phyloP scores from a whole-genome alignment of 1,140 invertebrate species.

The Bombus balteatus region DNA sequence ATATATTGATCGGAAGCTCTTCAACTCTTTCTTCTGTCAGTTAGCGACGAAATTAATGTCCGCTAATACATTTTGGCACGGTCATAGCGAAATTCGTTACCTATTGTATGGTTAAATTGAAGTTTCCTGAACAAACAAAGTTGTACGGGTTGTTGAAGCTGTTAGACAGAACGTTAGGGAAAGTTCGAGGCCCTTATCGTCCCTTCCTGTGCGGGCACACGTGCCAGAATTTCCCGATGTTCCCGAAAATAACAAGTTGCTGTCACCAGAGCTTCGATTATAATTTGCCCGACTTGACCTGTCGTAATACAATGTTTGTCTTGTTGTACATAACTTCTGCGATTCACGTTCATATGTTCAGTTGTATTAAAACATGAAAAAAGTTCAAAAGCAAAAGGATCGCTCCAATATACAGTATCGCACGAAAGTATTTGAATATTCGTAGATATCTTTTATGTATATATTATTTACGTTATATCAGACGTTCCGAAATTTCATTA shows the following conservation, averaged over 20 bases:
- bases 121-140: slow-evolving; percentile 50
- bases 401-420: no score
- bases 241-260: slow-evolving; percentile 55
- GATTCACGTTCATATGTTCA: background rate
- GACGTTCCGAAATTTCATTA: no score
- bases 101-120: slow-evolving; percentile 24
- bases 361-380: background rate
- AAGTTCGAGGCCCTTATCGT: slow-evolving; percentile 52
- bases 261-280: slow-evolving; percentile 39
- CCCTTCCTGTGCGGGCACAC: slow-evolving; percentile 7
- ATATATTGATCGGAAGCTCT: background rate
- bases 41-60: slow-evolving; percentile 17
- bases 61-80: background rate
- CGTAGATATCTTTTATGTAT: no score
- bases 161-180: slow-evolving; percentile 16
- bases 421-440: no score
- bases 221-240: slow-evolving; percentile 27
- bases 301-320: background rate
- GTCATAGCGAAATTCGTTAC: slow-evolving; percentile 42
- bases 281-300: slow-evolving; percentile 8
- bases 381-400: background rate
- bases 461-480: no score
- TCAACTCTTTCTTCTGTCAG: background rate
- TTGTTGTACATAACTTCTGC: background rate
- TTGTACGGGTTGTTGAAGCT: slow-evolving; percentile 22